phyloP scores from a whole-genome alignment of 2,888 invertebrate species.

The Hyalella azteca region DNA sequence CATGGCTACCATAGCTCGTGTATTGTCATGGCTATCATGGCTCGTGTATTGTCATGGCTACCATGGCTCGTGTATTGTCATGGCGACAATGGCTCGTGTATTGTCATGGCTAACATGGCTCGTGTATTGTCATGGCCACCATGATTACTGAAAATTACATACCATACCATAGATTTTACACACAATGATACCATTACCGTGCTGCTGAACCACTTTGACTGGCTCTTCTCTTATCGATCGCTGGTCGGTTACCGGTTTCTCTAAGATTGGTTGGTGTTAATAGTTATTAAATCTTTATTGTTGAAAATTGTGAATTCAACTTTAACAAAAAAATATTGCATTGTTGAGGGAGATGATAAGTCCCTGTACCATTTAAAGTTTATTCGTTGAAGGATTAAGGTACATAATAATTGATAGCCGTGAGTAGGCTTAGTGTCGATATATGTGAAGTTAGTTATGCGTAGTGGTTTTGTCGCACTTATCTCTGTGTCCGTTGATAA shows the following conservation, averaged over 20 bases:
- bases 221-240: neutral
- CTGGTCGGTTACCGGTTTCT: neutral
- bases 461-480: neutral
- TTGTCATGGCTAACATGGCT: too few species aligned
- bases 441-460: neutral
- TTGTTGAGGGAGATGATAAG: constrained; percentile 24
- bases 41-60: too few species aligned
- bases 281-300: neutral
- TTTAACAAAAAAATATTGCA: neutral
- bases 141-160: too few species aligned
- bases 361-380: constrained; percentile 13
- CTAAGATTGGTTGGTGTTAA: neutral
- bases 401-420: neutral
- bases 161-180: too few species aligned
- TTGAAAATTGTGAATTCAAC: neutral
- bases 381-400: neutral
- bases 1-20: too few species aligned
- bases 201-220: neutral
- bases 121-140: too few species aligned
- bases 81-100: too few species aligned
- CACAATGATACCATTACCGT: too few species aligned
- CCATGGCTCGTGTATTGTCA: too few species aligned
- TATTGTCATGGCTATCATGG: too few species aligned
- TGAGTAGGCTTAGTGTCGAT: neutral
- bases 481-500: neutral